Evolutionary conservation across 2,113 vertebrate species (phyloP).

Genomic region (Athene cunicularia): DNA sequence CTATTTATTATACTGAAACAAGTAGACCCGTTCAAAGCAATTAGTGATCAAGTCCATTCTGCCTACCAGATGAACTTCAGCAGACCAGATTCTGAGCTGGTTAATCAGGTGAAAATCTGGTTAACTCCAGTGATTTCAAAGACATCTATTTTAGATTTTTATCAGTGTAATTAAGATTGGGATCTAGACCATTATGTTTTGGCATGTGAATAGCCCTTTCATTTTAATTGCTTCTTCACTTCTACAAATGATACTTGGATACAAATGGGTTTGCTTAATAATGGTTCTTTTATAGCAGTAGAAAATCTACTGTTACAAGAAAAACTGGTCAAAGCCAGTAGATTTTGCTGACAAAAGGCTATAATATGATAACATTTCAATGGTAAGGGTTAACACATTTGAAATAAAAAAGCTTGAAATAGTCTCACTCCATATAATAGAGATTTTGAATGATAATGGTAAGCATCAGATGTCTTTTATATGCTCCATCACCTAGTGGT

Average conservation of each 20-base stretch:
- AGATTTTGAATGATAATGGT: background rate
- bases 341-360: background rate
- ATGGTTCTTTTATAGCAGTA: background rate
- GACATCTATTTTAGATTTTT: slow-evolving; percentile 23
- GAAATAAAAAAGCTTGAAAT: background rate
- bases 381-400: background rate
- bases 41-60: slow-evolving; percentile 1
- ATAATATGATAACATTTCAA: background rate
- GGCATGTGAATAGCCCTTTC: background rate
- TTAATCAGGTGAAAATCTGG: slow-evolving; percentile 26
- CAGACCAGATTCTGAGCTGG: background rate
- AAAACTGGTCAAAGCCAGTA: background rate
- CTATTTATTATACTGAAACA: background rate
- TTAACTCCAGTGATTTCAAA: slow-evolving; percentile 11
- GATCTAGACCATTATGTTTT: slow-evolving; percentile 20
- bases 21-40: background rate
- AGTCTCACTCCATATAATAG: background rate
- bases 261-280: background rate
- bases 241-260: slow-evolving; percentile 1
- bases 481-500: background rate
- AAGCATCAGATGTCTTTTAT: background rate
- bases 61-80: background rate
- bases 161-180: slow-evolving; percentile 38
- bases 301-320: background rate
- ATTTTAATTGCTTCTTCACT: background rate